These are phyloP conservation scores for Catharus minimus DNA, from an alignment of 2,113 vertebrate species.

Conservation along the genomic window DNA sequence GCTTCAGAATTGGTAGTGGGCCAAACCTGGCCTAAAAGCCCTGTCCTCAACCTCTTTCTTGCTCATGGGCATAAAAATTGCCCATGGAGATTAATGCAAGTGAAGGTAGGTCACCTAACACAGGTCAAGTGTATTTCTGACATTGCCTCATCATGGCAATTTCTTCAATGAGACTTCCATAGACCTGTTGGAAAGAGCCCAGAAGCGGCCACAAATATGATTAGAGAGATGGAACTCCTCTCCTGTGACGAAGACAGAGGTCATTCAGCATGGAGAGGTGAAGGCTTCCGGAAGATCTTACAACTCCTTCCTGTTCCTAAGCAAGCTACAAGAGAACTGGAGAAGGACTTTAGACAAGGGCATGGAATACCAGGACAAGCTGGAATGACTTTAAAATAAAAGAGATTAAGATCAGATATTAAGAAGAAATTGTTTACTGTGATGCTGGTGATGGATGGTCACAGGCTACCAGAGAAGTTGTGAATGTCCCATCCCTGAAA, in stretches of 20 bases:
- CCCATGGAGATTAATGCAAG: accelerated
- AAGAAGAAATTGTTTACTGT: not conserved
- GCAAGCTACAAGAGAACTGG: not conserved
- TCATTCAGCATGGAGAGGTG: not conserved
- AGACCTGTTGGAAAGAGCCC: not conserved
- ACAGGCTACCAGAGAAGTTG: not conserved
- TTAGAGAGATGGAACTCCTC: not conserved
- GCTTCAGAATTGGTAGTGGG: not conserved
- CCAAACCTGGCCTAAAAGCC: not conserved
- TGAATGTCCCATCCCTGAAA: not conserved
- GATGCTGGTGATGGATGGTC: not conserved
- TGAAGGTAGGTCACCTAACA: not conserved
- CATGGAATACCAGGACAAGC: not conserved
- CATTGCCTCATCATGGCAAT: not conserved
- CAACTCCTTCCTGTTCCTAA: not conserved
- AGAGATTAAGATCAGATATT: not conserved
- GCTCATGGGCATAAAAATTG: not conserved
- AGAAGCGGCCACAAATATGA: not conserved
- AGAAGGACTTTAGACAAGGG: not conserved
- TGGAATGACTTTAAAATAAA: not conserved
- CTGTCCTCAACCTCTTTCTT: not conserved
- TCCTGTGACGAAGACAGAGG: not conserved
- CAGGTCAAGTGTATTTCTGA: not conserved
- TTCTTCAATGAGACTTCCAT: not conserved
- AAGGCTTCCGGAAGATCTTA: not conserved